Percentiles rank a stretch among this genome's conserved stretches.
phyloP scores from a whole-genome alignment of 1,140 invertebrate genomes.

The Latrodectus geometricus region DNA sequence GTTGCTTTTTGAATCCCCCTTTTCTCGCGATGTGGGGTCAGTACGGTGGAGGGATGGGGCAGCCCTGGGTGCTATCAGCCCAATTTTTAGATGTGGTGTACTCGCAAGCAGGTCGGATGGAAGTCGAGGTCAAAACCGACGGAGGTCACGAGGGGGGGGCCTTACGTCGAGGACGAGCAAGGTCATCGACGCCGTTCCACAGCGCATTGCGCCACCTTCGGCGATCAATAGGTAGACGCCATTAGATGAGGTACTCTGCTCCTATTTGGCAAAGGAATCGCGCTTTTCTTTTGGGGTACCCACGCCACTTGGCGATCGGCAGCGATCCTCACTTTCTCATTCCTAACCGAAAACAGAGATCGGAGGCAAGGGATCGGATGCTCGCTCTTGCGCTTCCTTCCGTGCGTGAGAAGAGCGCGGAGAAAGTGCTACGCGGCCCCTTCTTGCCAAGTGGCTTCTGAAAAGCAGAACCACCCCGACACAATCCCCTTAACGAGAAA shows the following conservation, averaged over 20 bases:
- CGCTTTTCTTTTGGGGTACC: background rate
- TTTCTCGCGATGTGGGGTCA: background rate
- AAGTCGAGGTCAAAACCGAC: constrained; percentile 30
- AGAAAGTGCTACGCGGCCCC: background rate
- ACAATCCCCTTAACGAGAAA: background rate
- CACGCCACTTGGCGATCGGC: background rate
- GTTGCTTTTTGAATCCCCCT: background rate
- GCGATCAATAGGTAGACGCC: constrained; percentile 56
- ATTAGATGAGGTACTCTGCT: constrained; percentile 19
- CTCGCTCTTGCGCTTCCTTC: constrained; percentile 2
- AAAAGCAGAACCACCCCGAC: background rate
- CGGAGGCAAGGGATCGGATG: constrained; percentile 15
- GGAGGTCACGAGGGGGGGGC: constrained; percentile 44
- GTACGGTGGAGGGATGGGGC: background rate
- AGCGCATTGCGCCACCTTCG: constrained; percentile 56
- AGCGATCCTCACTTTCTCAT: background rate
- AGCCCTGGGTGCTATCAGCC: constrained; percentile 16
- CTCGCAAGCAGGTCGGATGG: constrained; percentile 3
- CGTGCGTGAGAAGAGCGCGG: background rate
- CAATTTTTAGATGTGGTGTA: background rate
- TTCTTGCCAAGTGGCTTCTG: background rate
- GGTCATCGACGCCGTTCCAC: constrained; percentile 50
- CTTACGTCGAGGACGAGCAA: constrained; percentile 40
- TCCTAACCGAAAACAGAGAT: background rate
- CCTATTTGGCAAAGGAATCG: constrained; percentile 34